phyloP scores from a whole-genome alignment of 2,888 invertebrate genomes.

The Thereva unica region DNA sequence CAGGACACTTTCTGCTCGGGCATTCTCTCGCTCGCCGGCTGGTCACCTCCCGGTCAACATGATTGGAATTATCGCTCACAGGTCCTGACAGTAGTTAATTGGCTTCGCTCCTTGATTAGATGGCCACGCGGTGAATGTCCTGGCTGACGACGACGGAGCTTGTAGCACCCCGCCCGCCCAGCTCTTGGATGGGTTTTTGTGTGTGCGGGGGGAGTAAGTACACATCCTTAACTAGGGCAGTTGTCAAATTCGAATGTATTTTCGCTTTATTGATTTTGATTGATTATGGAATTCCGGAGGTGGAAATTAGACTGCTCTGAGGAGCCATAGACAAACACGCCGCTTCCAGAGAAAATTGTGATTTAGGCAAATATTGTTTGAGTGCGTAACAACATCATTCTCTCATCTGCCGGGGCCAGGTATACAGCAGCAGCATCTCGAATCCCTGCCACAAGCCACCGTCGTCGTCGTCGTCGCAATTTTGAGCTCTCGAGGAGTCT shows the following conservation, averaged over 20 bases:
- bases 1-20: not conserved
- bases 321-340: not conserved
- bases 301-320: slow-evolving; percentile 3
- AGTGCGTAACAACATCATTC: not conserved
- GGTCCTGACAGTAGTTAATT: not conserved
- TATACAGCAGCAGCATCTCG: no score
- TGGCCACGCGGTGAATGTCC: not conserved
- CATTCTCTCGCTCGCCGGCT: not conserved
- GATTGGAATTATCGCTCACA: slow-evolving; percentile 13
- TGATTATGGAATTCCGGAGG: not conserved
- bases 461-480: no score
- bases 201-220: no score
- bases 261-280: no score
- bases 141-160: not conserved
- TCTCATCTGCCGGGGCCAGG: no score
- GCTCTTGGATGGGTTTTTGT: no score
- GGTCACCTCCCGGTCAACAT: not conserved
- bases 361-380: not conserved
- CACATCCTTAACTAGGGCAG: no score
- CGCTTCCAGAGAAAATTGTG: not conserved
- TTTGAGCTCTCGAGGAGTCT: not conserved
- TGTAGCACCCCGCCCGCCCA: no score
- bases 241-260: no score
- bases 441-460: no score
- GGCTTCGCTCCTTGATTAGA: not conserved